phyloP scores from a whole-genome alignment of 2,113 vertebrate species.

The Nesoenas mayeri region DNA sequence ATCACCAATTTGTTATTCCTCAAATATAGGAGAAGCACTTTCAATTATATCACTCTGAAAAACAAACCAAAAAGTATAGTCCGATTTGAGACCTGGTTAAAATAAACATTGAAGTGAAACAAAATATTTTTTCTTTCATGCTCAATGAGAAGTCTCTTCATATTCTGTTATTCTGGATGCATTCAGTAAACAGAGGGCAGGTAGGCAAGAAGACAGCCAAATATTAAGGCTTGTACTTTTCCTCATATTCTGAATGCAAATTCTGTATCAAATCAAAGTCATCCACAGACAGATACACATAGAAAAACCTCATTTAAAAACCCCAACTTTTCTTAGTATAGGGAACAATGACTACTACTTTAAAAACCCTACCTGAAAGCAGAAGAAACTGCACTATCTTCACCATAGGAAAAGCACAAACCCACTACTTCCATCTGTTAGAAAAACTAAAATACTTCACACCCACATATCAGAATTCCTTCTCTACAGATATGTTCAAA shows the following conservation, averaged over 20 bases:
- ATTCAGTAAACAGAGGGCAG: not conserved
- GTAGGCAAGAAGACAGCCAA: not conserved
- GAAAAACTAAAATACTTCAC: not conserved
- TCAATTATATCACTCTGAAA: constrained; percentile 70
- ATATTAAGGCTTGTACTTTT: not conserved
- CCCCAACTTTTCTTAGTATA: not conserved
- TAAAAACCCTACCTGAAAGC: not conserved
- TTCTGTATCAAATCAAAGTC: not conserved
- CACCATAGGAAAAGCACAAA: not conserved
- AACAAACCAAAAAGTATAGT: constrained; percentile 56
- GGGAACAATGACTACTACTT: not conserved
- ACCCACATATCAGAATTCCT: not conserved
- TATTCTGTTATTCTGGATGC: not conserved
- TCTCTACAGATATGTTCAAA: not conserved
- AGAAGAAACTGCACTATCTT: not conserved
- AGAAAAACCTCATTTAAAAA: not conserved
- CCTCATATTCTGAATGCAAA: not conserved
- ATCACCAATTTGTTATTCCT: constrained; percentile 36
- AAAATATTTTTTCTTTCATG: not conserved
- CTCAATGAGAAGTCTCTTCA: not conserved
- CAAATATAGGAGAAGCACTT: constrained; percentile 52
- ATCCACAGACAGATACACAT: not conserved
- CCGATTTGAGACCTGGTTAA: not conserved
- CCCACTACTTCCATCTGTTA: not conserved
- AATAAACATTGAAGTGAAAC: not conserved